phyloP scores from a whole-genome alignment of 2,113 vertebrate genomes.

The Xyrauchen texanus region DNA sequence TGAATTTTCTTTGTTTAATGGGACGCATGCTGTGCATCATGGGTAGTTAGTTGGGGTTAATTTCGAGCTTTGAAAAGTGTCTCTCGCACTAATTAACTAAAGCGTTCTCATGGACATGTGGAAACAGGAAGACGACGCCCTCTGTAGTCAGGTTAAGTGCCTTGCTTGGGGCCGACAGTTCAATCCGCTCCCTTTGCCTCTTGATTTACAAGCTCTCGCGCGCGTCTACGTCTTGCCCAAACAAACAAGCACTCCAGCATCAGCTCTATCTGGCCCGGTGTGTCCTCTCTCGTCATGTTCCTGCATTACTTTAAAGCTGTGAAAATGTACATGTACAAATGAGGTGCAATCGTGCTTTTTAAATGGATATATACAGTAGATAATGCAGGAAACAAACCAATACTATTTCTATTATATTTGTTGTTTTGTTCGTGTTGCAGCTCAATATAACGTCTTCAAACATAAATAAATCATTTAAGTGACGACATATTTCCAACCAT shows the following conservation, averaged over 20 bases:
- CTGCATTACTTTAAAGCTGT: slow-evolving; percentile 52
- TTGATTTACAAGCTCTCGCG: neutral
- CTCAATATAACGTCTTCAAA: slow-evolving; percentile 9
- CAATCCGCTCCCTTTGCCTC: neutral
- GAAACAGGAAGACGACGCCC: neutral
- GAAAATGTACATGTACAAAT: slow-evolving; percentile 47
- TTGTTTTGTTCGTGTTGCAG: neutral
- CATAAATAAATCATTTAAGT: neutral
- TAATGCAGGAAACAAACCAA: slow-evolving; percentile 36
- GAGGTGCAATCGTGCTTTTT: slow-evolving; percentile 51
- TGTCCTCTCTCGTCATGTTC: neutral
- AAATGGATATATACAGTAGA: slow-evolving; percentile 24
- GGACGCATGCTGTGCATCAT: neutral
- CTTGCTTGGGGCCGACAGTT: neutral
- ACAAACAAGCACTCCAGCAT: no score
- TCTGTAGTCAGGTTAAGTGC: slow-evolving; percentile 14
- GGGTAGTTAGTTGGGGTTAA: no score
- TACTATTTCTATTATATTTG: neutral
- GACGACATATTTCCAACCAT: neutral
- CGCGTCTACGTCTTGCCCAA: no score
- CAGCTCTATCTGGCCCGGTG: no score
- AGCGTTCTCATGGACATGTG: neutral
- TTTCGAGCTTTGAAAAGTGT: neutral
- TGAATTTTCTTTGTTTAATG: neutral
- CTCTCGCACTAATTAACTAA: neutral